Base-by-base conservation (phyloP, 1,140 invertebrate genomes). In the Polypedilum vanderplanki region DNA sequence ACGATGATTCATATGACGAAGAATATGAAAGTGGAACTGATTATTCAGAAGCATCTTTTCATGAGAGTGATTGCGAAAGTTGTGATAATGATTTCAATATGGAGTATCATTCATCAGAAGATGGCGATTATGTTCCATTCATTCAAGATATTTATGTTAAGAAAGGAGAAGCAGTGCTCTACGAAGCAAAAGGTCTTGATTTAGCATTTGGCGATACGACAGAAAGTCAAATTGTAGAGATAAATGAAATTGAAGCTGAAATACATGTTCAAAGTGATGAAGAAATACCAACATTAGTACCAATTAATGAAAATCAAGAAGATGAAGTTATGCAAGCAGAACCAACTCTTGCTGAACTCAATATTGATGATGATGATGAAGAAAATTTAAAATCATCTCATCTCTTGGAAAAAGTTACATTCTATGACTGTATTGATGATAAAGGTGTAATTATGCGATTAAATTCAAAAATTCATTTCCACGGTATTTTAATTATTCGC, bases 401-500 rank as follows among this genome's bases (percentile, higher is more conserved):
- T 40, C 57, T 70, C 40, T 18, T 24, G 22, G n/a, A 74, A 7
- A 22, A 64, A n/a, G 67, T 76, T 20, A 24, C 64, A 74, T 78
- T 78, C 73, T 77, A 64, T 64, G 76, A 78, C 73, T 76, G 76
- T 7, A 41, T 77, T 0, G 76, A 76, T 70, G 75, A 75, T 8
- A 75, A 75, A 75, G 57, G 75, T 17, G 78, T 79, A 0, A 17
- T 78, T 18, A 73, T 77, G 3, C 7, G 77, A 5, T 22, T 77
- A 1, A 77, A 76, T 74, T 73, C 75, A 41, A 76, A 75, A 15
- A 40, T 79, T 18, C 79, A 80, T 74, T 84, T 86, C 70, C 79
- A 80, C 33, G 85, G 85, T 22, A 85, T 84, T 75, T 24, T 86
- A 12, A 77, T 78, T 40, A 41, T 84, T 7, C 77, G 78, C 65